Conservation (phyloP, 2,113 vertebrate species). For the Zootoca vivipara region DNA sequence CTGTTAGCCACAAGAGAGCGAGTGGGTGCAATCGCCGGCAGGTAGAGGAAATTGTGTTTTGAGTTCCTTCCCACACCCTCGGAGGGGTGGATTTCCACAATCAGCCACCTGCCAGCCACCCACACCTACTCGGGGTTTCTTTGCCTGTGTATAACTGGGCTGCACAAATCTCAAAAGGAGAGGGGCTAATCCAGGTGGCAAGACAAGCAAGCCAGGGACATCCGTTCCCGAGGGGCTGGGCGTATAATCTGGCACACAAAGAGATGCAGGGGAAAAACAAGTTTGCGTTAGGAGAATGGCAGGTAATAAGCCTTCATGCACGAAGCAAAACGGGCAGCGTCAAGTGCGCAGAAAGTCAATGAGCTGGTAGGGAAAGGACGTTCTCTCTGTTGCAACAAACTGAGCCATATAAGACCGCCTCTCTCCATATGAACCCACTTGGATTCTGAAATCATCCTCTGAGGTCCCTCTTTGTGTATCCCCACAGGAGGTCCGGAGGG, state of each 20-base stretch:
- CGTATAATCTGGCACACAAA: background rate
- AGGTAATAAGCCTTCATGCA: background rate
- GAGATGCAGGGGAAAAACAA: too few relatives aligned
- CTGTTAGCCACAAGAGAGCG: background rate
- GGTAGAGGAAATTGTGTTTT: background rate
- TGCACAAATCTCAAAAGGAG: background rate
- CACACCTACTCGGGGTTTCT: too few relatives aligned
- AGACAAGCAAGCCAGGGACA: background rate
- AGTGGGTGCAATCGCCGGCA: fast-evolving
- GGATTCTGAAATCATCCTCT: too few relatives aligned
- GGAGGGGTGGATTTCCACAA: too few relatives aligned
- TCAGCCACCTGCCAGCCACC: background rate
- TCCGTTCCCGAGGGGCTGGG: background rate
- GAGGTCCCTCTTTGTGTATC: too few relatives aligned
- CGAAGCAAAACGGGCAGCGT: background rate
- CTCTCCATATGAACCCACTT: too few relatives aligned
- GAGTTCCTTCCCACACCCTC: background rate
- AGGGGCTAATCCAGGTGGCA: background rate
- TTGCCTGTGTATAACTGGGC: background rate
- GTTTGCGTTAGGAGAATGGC: background rate
- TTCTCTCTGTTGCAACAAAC: too few relatives aligned
- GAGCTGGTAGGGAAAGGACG: too few relatives aligned
- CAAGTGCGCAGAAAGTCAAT: background rate
- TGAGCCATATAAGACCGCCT: too few relatives aligned
- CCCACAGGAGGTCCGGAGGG: too few relatives aligned